Conservation (phyloP, 2,113 vertebrate genomes). For the Pedionomus torquatus region DNA sequence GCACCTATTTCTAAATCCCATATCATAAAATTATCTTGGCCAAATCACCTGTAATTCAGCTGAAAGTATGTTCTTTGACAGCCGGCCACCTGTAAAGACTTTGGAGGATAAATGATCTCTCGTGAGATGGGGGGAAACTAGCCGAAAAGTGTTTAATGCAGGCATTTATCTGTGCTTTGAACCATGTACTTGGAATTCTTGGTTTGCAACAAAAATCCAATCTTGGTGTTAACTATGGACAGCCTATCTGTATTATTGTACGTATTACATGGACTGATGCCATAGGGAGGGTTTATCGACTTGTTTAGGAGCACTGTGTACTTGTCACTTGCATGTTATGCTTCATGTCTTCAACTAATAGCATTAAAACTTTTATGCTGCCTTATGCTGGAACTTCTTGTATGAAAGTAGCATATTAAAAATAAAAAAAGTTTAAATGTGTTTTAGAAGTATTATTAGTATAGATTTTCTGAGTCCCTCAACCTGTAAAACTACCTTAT, state of each 20-base stretch:
- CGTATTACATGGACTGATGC: not conserved
- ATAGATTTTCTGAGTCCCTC: not conserved
- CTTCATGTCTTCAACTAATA: not conserved
- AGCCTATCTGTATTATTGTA: not conserved
- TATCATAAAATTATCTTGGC: not conserved
- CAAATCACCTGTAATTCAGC: conserved; percentile 4
- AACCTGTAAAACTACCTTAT: not conserved
- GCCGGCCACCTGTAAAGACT: conserved; percentile 9
- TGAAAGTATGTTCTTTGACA: conserved; percentile 32
- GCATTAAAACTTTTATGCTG: not conserved
- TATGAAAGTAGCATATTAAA: not conserved
- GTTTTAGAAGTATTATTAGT: not conserved
- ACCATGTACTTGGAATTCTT: not conserved
- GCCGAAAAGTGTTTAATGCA: not conserved
- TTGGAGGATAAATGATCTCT: conserved; percentile 5
- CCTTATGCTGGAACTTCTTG: not conserved
- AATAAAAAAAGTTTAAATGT: not conserved
- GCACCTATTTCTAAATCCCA: not conserved
- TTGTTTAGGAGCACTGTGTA: not conserved
- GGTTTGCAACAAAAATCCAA: not conserved
- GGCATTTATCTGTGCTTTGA: conserved; percentile 31
- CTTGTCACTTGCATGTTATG: not conserved
- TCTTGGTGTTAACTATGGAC: not conserved
- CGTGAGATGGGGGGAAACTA: not conserved
- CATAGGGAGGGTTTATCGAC: not conserved